phyloP scores from a whole-genome alignment of 2,113 vertebrate genomes.

The Desmodus rotundus region DNA sequence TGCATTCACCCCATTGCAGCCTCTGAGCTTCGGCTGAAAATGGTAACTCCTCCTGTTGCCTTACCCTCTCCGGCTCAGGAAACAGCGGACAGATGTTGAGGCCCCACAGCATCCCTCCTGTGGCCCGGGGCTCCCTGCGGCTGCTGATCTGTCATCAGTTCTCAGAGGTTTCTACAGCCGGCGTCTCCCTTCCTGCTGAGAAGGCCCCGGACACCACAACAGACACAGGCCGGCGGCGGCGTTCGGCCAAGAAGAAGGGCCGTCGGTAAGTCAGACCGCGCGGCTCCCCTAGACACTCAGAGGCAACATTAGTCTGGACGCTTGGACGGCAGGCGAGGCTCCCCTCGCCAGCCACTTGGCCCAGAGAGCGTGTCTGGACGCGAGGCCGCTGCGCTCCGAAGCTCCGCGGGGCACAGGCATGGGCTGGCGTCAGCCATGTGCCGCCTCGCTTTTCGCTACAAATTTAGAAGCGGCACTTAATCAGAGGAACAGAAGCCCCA shows the following conservation, averaged over 20 bases:
- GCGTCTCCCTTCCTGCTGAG: slow-evolving; percentile 52
- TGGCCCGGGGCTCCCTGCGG: rapidly evolving
- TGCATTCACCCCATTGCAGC: not conserved
- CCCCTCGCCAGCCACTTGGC: slow-evolving; percentile 58
- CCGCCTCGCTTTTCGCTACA: not conserved
- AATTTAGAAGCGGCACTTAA: not conserved
- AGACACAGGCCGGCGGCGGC: slow-evolving; percentile 17
- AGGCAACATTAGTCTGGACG: slow-evolving; percentile 46
- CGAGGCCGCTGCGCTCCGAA: slow-evolving; percentile 39
- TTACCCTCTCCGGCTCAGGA: not conserved
- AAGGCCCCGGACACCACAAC: slow-evolving; percentile 48
- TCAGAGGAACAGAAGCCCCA: not conserved
- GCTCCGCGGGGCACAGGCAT: not conserved
- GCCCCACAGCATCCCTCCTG: not conserved
- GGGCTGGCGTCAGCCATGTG: rapidly evolving
- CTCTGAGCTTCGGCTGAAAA: not conserved
- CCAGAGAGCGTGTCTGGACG: slow-evolving; percentile 42
- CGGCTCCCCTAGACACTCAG: slow-evolving; percentile 60
- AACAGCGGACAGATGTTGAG: not conserved
- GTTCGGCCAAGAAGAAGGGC: slow-evolving; percentile 54
- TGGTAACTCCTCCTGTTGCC: not conserved
- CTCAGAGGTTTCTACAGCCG: slow-evolving; percentile 45
- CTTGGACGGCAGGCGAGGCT: slow-evolving; percentile 63
- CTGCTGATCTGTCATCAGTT: not conserved
- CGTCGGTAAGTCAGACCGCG: slow-evolving; percentile 61